Base-by-base conservation (phyloP, 2,888 invertebrate species). In the Noctua janthe region DNA sequence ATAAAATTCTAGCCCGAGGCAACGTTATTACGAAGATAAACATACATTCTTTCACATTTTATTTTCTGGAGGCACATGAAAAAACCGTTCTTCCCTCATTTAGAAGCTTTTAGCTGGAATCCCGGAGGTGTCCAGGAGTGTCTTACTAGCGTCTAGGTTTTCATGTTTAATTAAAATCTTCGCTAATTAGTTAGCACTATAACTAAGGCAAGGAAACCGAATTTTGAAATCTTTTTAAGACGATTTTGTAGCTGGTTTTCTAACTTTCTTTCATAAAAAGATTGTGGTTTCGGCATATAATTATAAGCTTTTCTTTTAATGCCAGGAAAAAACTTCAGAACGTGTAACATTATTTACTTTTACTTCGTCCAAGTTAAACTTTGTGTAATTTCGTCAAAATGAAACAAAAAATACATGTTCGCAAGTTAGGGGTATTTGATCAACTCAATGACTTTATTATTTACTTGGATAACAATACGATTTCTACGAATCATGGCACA, bases 21-120 rank as follows among this genome's bases (percentile, higher is more conserved):
- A 15, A n/a, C 69, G n/a, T 70, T 86, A 81, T 79, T 86, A 66
- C 20, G 59, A 64, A 82, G 73, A 89, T 81, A 89, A 80, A 82
- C 62, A 80, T 75, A 76, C 66, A 75, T 83, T 75, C 66, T 74
- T 71, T 67, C 15, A 76, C 80, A 85, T 90, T 87, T 88, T 85
- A 81, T 77, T 77, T 73, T 86, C 71, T 66, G 5, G 29, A 77
- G 49, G 78, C 75, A 74, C 72, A 80, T 78, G 83, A 78, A 87
- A 88, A 88, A 88, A 73, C 76, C 77, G 75, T 81, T 85, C 73
- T 80, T 74, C 66, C 69, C 77, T 78, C 90, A 87, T 90, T 91
- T 90, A 90, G 89, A 91, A 92, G 90, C 90, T 92, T 92, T 92
- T 90, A 90, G 87, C 78, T 77, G 86, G 89, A 90, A 91, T 90